Percentiles rank a stretch among this genome's conserved stretches.
Evolutionary conservation across 1,140 invertebrate genomes (phyloP).

Genomic region (Heliconius nattereri): DNA sequence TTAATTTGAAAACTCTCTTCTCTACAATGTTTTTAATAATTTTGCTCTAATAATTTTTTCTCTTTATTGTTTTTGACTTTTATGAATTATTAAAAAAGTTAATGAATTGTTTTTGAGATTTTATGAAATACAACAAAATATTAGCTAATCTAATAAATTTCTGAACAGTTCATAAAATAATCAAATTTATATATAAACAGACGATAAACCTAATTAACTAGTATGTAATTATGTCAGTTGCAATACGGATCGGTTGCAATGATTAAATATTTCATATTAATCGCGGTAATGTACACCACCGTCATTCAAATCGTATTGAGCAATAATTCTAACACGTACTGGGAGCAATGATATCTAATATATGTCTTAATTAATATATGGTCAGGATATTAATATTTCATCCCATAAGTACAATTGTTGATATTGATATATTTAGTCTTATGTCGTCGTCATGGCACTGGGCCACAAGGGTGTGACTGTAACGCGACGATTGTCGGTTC

Average conservation of each 20-base stretch:
- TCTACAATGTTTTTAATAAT: neutral
- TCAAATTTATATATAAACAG: neutral
- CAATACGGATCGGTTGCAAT: neutral
- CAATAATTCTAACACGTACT: neutral
- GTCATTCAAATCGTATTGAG: neutral
- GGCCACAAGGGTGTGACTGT: too few relatives aligned
- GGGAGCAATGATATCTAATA: neutral
- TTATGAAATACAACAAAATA: too few relatives aligned
- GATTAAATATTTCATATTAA: constrained; percentile 6
- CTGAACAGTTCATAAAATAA: too few relatives aligned
- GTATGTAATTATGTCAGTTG: neutral
- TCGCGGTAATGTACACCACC: neutral
- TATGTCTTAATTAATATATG: neutral
- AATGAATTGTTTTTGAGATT: too few relatives aligned
- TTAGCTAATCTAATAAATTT: too few relatives aligned
- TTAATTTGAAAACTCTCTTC: neutral
- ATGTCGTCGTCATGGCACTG: too few relatives aligned
- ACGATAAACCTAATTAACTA: neutral
- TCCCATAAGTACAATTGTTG: neutral
- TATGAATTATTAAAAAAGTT: too few relatives aligned
- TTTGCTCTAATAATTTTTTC: neutral
- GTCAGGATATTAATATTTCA: neutral
- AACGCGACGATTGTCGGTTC: too few relatives aligned
- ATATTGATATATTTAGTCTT: neutral
- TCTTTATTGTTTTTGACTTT: neutral